Conservation (phyloP, 1,140 invertebrate genomes). For the Magallana angulata region DNA sequence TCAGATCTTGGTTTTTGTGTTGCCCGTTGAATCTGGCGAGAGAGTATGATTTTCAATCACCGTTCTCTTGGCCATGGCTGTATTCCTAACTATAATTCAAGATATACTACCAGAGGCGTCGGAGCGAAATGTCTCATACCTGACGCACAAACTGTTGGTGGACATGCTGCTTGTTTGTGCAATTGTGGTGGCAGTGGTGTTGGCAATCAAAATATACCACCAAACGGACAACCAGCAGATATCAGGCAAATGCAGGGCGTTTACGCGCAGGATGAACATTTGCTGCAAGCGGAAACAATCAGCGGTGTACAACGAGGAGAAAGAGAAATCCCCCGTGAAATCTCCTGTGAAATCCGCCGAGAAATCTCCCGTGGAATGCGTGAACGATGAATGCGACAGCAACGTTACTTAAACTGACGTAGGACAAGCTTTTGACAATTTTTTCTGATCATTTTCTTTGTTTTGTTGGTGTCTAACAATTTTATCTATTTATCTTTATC, state of each 20-base stretch:
- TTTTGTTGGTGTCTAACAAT: neutral
- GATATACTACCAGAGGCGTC: conserved; percentile 82
- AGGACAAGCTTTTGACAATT: neutral
- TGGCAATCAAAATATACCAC: neutral
- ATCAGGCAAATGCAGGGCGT: neutral
- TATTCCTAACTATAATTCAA: conserved; percentile 82
- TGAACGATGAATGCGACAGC: neutral
- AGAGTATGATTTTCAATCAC: conserved; percentile 82
- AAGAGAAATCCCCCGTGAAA: neutral
- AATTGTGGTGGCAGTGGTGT: neutral
- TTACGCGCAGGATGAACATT: neutral
- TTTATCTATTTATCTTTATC: neutral
- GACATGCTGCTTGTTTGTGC: neutral
- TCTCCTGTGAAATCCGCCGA: no score
- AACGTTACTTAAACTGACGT: neutral
- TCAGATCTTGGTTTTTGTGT: conserved; percentile 81
- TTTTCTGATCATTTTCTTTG: neutral
- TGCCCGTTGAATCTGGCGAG: conserved; percentile 82
- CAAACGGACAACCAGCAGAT: neutral
- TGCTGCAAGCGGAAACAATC: neutral
- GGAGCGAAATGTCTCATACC: conserved; percentile 35
- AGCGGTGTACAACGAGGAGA: neutral
- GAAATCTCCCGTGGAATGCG: neutral
- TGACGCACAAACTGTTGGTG: conserved; percentile 24
- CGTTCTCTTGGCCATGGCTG: conserved; percentile 81